Evolutionary conservation across 2,888 invertebrate species (phyloP).

Genomic region (Heliconius cydno): DNA sequence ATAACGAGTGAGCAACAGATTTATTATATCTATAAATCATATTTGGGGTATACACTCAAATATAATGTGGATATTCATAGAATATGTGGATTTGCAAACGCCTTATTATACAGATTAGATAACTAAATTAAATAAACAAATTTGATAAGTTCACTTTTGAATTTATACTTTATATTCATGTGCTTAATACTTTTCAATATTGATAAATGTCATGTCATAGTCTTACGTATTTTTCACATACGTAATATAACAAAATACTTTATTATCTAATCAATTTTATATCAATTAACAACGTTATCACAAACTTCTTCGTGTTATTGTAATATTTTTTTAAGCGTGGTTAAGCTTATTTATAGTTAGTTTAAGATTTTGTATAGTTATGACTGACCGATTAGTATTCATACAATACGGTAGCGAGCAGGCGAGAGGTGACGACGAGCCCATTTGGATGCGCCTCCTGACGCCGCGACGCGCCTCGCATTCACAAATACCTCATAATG

Average conservation of each 20-base stretch:
- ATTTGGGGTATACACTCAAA: conserved; percentile 63
- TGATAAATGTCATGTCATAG: neutral
- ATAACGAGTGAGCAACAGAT: conserved; percentile 70
- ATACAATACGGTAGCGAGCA: conserved; percentile 61
- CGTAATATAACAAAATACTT: neutral
- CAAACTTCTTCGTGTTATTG: conserved; percentile 34
- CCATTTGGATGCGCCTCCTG: conserved; percentile 72
- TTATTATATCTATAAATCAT: conserved; percentile 72
- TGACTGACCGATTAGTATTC: conserved; percentile 70
- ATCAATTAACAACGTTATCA: conserved; percentile 40
- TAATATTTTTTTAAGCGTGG: conserved; percentile 49
- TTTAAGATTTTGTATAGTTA: conserved; percentile 41
- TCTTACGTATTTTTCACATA: neutral
- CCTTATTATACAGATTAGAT: conserved; percentile 6
- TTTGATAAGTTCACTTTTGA: neutral
- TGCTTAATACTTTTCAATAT: neutral
- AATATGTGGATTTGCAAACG: conserved; percentile 39
- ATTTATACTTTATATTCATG: too few relatives aligned
- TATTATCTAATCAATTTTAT: conserved; percentile 6
- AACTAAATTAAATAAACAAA: neutral
- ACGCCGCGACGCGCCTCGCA: conserved; percentile 61
- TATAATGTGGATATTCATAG: conserved; percentile 58
- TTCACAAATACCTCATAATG: conserved; percentile 53
- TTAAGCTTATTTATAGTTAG: conserved; percentile 46
- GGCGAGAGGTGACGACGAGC: conserved; percentile 74